Conservation (phyloP, 2,797 vertebrate species). For the Sorex maritimensis region DNA sequence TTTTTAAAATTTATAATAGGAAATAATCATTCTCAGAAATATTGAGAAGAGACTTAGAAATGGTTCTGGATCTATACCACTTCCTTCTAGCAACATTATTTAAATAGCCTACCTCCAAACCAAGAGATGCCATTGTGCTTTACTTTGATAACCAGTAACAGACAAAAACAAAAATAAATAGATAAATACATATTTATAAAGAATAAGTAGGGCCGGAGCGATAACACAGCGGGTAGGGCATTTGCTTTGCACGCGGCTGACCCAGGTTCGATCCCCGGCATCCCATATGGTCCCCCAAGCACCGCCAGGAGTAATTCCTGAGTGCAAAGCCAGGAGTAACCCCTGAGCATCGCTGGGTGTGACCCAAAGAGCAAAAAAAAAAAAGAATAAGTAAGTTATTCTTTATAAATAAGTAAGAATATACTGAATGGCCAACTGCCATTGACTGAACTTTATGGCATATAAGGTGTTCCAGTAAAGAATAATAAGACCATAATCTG, state of each 20-base stretch:
- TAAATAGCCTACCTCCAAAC: background rate
- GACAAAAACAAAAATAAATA: too few species aligned
- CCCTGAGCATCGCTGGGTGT: too few species aligned
- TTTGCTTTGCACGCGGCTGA: too few species aligned
- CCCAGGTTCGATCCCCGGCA: too few species aligned
- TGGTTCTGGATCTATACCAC: background rate
- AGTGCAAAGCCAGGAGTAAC: too few species aligned
- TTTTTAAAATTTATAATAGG: background rate
- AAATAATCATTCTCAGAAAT: constrained; percentile 15
- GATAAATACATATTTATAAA: too few species aligned
- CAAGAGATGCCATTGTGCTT: rapidly evolving
- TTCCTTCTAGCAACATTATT: background rate
- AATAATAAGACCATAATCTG: background rate
- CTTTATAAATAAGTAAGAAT: background rate
- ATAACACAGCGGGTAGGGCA: too few species aligned
- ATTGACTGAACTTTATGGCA: background rate
- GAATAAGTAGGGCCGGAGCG: too few species aligned
- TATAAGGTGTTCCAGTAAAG: background rate
- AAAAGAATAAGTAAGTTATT: too few species aligned
- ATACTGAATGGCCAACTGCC: background rate
- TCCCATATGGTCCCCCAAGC: too few species aligned
- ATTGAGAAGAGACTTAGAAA: background rate
- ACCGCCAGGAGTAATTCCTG: too few species aligned
- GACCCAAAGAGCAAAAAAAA: too few species aligned
- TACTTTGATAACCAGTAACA: rapidly evolving